Evolutionary conservation across 1,140 invertebrate genomes (phyloP).

Genomic region (Lepidurus apus): DNA sequence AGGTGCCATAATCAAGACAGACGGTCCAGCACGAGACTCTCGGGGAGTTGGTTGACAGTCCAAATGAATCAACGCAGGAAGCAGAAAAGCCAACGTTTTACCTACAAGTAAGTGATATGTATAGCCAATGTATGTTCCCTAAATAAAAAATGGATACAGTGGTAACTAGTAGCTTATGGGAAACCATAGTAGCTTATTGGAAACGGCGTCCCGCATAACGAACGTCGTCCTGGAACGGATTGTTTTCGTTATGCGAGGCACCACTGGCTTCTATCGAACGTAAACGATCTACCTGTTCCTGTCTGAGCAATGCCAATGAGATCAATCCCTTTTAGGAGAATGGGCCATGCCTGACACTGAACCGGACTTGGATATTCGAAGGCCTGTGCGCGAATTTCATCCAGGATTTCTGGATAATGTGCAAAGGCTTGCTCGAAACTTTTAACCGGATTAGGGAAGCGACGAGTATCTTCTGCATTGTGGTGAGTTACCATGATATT

Average conservation of each 20-base stretch:
- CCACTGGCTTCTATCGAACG: not conserved
- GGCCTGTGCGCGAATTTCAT: conserved; percentile 72
- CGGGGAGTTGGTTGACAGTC: conserved; percentile 66
- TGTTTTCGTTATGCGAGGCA: not conserved
- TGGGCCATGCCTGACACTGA: conserved; percentile 83
- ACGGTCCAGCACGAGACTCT: conserved; percentile 66
- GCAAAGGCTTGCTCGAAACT: conserved; percentile 79
- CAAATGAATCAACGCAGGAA: conserved; percentile 86
- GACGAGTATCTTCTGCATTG: conserved; percentile 40
- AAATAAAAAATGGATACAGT: not conserved
- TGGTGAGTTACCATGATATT: conserved; percentile 60
- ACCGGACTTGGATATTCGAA: conserved; percentile 85
- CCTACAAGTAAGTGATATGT: conserved; percentile 46
- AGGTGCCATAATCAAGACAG: conserved; percentile 78
- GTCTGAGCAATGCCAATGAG: conserved; percentile 91
- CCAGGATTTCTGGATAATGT: conserved; percentile 73
- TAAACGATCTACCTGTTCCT: conserved; percentile 67
- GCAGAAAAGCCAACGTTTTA: conserved; percentile 82
- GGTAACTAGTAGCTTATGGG: too few species aligned
- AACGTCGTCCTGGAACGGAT: not conserved
- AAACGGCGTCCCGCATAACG: too few species aligned
- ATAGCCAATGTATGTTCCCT: not conserved
- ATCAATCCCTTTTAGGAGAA: conserved; percentile 75
- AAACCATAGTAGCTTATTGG: too few species aligned
- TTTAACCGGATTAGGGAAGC: conserved; percentile 74